These are phyloP conservation scores for Macaria notata DNA, from an alignment of 2,888 invertebrate species.

Conservation along the genomic window DNA sequence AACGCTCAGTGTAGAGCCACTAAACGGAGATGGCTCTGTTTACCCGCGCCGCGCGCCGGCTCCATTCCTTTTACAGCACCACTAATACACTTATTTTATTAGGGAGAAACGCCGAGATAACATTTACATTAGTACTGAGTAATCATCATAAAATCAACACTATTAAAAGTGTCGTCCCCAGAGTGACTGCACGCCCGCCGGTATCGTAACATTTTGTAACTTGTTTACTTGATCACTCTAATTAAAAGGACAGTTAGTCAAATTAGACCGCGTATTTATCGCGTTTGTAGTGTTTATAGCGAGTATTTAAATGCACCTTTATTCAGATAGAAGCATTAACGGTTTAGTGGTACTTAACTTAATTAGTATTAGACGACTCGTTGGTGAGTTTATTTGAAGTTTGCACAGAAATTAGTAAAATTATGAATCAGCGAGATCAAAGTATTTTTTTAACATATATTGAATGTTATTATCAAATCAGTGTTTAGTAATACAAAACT, in stretches of 20 bases:
- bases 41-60: slow-evolving; percentile 52
- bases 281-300: not conserved
- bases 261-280: slow-evolving; percentile 13
- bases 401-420: too few species aligned
- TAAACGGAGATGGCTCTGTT: slow-evolving; percentile 68
- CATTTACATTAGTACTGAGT: slow-evolving; percentile 63
- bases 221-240: slow-evolving; percentile 28
- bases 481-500: too few species aligned
- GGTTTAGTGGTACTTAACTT: too few species aligned
- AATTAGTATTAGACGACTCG: too few species aligned
- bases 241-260: slow-evolving; percentile 17
- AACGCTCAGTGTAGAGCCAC: slow-evolving; percentile 69
- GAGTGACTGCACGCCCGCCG: slow-evolving; percentile 23
- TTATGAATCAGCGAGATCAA: too few species aligned
- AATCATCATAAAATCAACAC: slow-evolving; percentile 63
- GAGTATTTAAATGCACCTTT: too few species aligned
- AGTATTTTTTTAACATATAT: too few species aligned
- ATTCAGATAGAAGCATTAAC: too few species aligned
- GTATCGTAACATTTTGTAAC: slow-evolving; percentile 28
- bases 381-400: too few species aligned
- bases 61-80: slow-evolving; percentile 67
- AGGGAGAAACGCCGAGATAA: slow-evolving; percentile 60
- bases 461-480: too few species aligned
- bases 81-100: slow-evolving; percentile 73
- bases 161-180: slow-evolving; percentile 33